Evolutionary conservation across 1,140 invertebrate genomes (phyloP).

Genomic region (Mizuhopecten yessoensis): DNA sequence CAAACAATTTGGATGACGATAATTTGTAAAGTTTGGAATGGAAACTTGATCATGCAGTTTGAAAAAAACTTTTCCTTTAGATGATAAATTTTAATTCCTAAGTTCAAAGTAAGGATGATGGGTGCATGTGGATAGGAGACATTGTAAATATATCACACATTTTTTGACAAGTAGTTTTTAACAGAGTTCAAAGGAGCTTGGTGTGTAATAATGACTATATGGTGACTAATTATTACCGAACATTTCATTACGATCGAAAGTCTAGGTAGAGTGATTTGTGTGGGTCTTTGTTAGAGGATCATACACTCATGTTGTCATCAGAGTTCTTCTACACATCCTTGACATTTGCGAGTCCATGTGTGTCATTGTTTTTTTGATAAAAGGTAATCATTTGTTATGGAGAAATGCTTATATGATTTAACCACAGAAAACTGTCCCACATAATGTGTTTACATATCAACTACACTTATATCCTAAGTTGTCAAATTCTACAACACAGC

Average conservation of each 20-base stretch:
- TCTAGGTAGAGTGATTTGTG: background rate
- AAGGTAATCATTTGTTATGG: background rate
- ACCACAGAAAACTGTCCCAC: background rate
- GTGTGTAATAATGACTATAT: background rate
- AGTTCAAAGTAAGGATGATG: background rate
- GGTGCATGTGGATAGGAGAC: background rate
- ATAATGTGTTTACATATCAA: background rate
- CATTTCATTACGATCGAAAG: background rate
- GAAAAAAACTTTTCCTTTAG: background rate
- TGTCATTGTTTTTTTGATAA: background rate
- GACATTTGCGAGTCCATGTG: background rate
- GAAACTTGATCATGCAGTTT: too few species aligned
- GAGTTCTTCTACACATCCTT: too few species aligned
- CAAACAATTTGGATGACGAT: too few species aligned
- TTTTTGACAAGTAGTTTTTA: background rate
- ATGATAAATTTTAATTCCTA: background rate
- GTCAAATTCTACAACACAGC: too few species aligned
- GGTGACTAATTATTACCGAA: background rate
- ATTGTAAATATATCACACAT: background rate
- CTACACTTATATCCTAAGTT: too few species aligned
- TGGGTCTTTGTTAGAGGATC: background rate
- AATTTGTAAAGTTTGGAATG: too few species aligned
- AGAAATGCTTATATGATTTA: background rate
- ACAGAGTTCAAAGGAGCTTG: background rate
- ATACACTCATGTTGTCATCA: background rate